Base-by-base conservation (phyloP, 2,888 invertebrate genomes). In the Ceramica pisi region DNA sequence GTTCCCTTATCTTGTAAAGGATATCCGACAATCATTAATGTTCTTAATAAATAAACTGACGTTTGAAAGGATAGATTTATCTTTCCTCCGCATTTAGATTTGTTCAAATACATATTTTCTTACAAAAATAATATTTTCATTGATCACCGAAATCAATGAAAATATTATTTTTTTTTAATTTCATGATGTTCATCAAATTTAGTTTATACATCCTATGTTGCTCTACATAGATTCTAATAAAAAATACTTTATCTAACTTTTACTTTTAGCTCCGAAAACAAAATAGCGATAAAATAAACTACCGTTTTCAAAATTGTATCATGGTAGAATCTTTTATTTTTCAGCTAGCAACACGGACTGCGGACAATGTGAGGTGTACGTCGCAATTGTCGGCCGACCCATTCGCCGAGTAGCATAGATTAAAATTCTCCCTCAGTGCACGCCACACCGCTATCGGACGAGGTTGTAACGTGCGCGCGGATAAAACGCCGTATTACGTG, bases 291-390 rank as follows among this genome's bases (percentile, higher is more conserved):
- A 53, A 31, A 55, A 41, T 7, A 60, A 50, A 46, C 74, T 80
- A 84, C 76, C 66, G 64, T 71, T 69, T 72, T 55, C 44, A 64
- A 71, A 67, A 67, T 48, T 19, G 46, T 41, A 50, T 41, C 2
- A 50, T 75, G 46, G 84, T 82, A 84, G 82, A 82, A 48, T 50
- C 53, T 56, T 35, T 38, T 48, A 62, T 78, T 65, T 75, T 23
- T 50, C 14, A 26, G 50, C 71, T 85, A 61, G 85, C 84, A 85
- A 82, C 82, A 80, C 79, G 12, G 80, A 79, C 69, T 86, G 84
- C 84, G 80, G 81, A 74, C 62, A 82, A 76, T 60, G 51, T 70
- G 78, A 83, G 80, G 83, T 83, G 69, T 71, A 75, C 81, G 85
- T 80, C 80, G 69, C 80, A 74, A 66, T 77, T 72, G 81, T 75